Conservation (phyloP, 1,140 invertebrate genomes). For the Saccostrea glomerata region DNA sequence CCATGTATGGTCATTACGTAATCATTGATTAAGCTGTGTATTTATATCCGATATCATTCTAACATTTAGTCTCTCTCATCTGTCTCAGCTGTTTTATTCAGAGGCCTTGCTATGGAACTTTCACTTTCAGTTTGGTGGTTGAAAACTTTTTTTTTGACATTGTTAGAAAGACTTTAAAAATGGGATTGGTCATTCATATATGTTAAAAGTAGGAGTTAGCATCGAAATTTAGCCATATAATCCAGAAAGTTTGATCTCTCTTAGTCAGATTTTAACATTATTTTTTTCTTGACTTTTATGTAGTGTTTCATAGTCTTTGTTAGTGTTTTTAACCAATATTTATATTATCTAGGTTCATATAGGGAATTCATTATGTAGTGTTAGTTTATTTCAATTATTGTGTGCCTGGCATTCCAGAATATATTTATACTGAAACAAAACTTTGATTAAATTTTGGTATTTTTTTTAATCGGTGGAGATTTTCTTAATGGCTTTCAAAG, state of each 20-base stretch:
- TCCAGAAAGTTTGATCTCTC: constrained; percentile 26
- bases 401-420: constrained; percentile 29
- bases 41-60: neutral
- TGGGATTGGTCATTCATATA: neutral
- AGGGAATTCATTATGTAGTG: neutral
- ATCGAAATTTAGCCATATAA: constrained; percentile 13
- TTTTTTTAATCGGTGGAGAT: neutral
- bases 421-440: neutral
- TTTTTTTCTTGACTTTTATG: neutral
- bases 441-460: constrained; percentile 6
- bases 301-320: constrained; percentile 2
- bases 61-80: constrained; percentile 29
- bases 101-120: constrained; percentile 14
- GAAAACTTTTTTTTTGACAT: neutral
- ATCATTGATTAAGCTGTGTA: constrained; percentile 8
- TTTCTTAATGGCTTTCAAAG: constrained; percentile 9
- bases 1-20: neutral
- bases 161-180: neutral
- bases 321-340: constrained; percentile 17
- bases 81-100: constrained; percentile 13
- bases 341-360: neutral
- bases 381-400: neutral
- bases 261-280: constrained; percentile 35
- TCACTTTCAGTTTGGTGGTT: constrained; percentile 2
- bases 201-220: neutral